These are phyloP conservation scores for Pseudorasbora parva DNA, from an alignment of 2,113 vertebrate species.

Conservation along the genomic window DNA sequence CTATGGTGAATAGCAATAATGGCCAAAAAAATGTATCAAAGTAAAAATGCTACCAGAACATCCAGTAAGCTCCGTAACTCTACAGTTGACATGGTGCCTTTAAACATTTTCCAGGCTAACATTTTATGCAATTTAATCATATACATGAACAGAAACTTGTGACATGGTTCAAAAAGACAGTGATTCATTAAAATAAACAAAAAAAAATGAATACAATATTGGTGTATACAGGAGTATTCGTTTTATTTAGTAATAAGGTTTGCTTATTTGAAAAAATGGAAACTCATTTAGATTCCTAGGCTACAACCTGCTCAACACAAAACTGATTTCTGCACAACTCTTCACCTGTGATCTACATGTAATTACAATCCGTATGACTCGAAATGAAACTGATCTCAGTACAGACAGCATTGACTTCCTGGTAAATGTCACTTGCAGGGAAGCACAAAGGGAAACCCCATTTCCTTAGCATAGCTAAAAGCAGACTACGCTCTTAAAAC, in stretches of 20 bases:
- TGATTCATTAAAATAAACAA: background rate
- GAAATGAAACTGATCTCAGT: conserved; percentile 45
- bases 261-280: background rate
- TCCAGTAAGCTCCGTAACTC: background rate
- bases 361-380: conserved; percentile 18
- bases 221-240: background rate
- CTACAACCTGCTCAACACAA: background rate
- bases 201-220: background rate
- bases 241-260: too few species aligned
- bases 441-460: conserved; percentile 53
- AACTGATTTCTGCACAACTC: conserved; percentile 10
- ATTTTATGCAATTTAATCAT: background rate
- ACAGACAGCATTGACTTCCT: conserved; percentile 37
- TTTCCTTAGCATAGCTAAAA: conserved; percentile 25
- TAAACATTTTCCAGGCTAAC: background rate
- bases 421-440: conserved; percentile 40
- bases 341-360: conserved; percentile 21
- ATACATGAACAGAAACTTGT: background rate
- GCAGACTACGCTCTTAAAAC: too few species aligned
- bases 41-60: background rate
- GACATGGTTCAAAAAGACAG: background rate
- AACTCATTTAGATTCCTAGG: background rate
- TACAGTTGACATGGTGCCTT: background rate
- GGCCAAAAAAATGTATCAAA: background rate
- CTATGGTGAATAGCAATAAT: background rate